Base-by-base conservation (phyloP, 2,113 vertebrate species). In the Callipepla squamata region DNA sequence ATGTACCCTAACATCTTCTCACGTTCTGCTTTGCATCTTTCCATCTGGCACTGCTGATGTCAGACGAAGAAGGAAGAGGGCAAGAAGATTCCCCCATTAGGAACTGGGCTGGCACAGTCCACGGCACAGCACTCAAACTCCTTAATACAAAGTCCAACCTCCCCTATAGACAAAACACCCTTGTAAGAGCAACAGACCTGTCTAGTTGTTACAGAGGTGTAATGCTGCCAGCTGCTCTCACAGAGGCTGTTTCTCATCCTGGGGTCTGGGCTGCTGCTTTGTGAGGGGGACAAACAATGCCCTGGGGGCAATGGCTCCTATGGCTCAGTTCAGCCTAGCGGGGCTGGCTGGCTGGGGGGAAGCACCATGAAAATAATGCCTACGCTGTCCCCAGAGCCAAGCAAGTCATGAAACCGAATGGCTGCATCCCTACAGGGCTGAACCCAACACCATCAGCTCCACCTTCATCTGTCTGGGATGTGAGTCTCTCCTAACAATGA, bases 401-500 rank as follows among this genome's bases (percentile, higher is more conserved):
- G 23, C 8, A 5, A 78, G 25, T 34, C 47, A 63, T 38, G 36
- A 55, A 81, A 5, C 14, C 42, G 58, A 20, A 75, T 19, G 42
- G 18, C 57, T 80, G 26, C 53, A 23, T 58, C n/a, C 9, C 26
- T 4, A 2, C 0, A 1, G 25, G 47, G 10, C 51, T 50, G 36
- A 62, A 17, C 30, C 26, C 59, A 69, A 73, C 73, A 26, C 14
- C 30, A 1, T 34, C 36, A 84, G 40, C 69, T 65, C 50, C 20
- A n/a, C 1, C 1, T 47, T 45, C 55, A 66, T 13, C 23, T 50
- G 58, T 4, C 34, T 83, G 80, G 19, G 50, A 73, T 1, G 4
- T 0, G 2, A 38, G 7, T 6, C 57, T 22, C 16, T 69, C 26
- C 55, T 0, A 0, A 86, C 73, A 66, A 0, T 9, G 40, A 82